Conservation (phyloP, 2,113 vertebrate species). For the Nothoprocta pentlandii region DNA sequence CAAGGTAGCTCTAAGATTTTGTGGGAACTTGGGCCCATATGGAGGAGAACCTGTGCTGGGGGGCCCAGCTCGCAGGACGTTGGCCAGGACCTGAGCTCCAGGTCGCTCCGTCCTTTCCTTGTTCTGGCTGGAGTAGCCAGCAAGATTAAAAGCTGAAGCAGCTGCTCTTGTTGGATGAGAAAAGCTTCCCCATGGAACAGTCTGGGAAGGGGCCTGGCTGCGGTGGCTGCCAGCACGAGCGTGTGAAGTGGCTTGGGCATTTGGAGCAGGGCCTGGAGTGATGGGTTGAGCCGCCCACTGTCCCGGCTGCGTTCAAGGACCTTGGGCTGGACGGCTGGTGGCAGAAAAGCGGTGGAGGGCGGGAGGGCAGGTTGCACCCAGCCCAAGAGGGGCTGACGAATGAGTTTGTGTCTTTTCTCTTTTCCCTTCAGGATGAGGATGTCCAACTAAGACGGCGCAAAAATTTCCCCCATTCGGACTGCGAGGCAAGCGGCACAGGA, state of each 20-base stretch:
- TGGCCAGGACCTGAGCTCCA: not conserved
- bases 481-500: not conserved
- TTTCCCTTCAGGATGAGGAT: slow-evolving; percentile 56
- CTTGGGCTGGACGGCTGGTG: not conserved
- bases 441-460: slow-evolving; percentile 45
- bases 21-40: not conserved
- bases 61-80: rapidly evolving
- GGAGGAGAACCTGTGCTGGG: not conserved
- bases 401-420: not conserved
- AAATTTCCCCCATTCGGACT: not conserved
- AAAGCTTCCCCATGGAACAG: not conserved
- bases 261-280: not conserved
- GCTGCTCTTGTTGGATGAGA: not conserved
- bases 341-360: not conserved
- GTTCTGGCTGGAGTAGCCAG: rapidly evolving
- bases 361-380: not conserved
- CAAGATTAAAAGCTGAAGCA: not conserved
- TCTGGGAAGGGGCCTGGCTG: not conserved
- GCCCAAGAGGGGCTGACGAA: not conserved
- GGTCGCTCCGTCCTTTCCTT: not conserved
- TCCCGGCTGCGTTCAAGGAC: not conserved
- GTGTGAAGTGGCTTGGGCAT: rapidly evolving
- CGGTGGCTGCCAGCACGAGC: not conserved
- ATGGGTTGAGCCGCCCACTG: too few species aligned
- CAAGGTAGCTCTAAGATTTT: not conserved